Percentiles rank a stretch among this genome's conserved stretches.
Evolutionary conservation across 92 coral and sea anemone species (phyloP).

Genomic region (Galaxea fascicularis): DNA sequence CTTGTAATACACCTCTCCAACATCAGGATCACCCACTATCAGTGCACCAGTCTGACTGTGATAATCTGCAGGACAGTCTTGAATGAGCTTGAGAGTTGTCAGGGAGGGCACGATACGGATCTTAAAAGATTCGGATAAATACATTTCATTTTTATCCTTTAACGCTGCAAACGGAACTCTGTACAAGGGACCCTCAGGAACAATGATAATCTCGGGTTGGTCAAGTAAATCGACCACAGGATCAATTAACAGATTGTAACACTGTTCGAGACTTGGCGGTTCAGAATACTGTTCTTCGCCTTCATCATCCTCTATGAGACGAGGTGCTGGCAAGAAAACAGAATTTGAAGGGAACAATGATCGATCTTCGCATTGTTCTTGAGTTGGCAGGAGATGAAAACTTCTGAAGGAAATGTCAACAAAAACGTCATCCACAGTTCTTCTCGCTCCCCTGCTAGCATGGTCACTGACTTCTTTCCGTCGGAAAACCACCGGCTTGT

Average conservation of each 20-base stretch:
- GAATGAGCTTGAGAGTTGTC: background rate
- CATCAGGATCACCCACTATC: conserved; percentile 16
- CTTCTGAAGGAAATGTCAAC: background rate
- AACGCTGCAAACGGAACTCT: background rate
- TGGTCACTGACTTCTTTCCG: background rate
- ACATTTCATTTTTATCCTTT: background rate
- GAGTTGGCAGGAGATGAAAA: background rate
- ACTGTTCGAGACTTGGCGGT: background rate
- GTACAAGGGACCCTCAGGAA: background rate
- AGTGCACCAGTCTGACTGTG: background rate
- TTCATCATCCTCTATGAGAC: background rate
- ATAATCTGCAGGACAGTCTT: background rate
- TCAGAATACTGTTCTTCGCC: background rate
- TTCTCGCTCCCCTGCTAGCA: too few species aligned
- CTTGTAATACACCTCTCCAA: background rate
- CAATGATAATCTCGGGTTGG: background rate
- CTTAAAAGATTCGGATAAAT: background rate
- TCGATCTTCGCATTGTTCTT: background rate
- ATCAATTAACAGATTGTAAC: background rate
- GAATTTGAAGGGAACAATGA: background rate
- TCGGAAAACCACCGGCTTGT: background rate
- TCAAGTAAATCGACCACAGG: background rate
- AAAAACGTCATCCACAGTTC: background rate
- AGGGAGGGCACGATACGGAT: background rate
- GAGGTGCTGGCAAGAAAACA: background rate